Evolutionary conservation across 2,888 invertebrate species (phyloP).

Genomic region (Cheilosia urbana): DNA sequence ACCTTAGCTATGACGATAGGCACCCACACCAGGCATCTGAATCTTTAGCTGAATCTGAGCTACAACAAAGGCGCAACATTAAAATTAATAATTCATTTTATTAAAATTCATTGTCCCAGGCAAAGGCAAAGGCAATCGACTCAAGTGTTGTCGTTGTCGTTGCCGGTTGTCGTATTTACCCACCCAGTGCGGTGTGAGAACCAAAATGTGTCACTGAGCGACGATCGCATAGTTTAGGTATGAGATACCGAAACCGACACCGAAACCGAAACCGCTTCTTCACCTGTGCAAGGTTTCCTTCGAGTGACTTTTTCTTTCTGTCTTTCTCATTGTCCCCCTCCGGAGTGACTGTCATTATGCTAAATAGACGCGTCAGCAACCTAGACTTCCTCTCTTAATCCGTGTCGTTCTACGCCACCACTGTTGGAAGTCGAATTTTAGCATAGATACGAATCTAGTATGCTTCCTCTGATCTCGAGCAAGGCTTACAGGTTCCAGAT

Average conservation of each 20-base stretch:
- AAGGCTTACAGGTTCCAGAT: background rate
- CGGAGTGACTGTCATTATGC: constrained; percentile 62
- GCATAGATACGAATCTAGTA: constrained; percentile 74
- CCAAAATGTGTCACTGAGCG: constrained; percentile 61
- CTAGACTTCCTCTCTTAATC: constrained; percentile 61
- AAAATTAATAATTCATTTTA: constrained; percentile 74
- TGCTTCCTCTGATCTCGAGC: constrained; percentile 39
- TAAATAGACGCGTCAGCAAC: constrained; percentile 62
- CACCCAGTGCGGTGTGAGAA: constrained; percentile 64
- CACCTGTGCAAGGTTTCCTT: constrained; percentile 61
- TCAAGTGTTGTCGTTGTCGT: constrained; percentile 71
- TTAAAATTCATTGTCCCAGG: constrained; percentile 74
- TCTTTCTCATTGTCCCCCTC: constrained; percentile 27
- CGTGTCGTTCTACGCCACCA: constrained; percentile 33
- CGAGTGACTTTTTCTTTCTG: constrained; percentile 9
- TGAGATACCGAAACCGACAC: background rate
- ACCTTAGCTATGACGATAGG: constrained; percentile 29
- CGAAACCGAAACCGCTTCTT: constrained; percentile 28
- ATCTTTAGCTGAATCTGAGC: constrained; percentile 5
- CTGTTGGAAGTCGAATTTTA: constrained; percentile 57
- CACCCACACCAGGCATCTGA: constrained; percentile 2
- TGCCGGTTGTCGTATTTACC: constrained; percentile 43
- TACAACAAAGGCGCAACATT: constrained; percentile 60
- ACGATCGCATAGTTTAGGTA: constrained; percentile 20
- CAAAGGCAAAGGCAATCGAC: constrained; percentile 59